Percentiles rank a stretch among this genome's conserved stretches.
These are phyloP conservation scores for Branchipolynoe longqiensis DNA, from an alignment of 2,888 invertebrate species.

Conservation along the genomic window DNA sequence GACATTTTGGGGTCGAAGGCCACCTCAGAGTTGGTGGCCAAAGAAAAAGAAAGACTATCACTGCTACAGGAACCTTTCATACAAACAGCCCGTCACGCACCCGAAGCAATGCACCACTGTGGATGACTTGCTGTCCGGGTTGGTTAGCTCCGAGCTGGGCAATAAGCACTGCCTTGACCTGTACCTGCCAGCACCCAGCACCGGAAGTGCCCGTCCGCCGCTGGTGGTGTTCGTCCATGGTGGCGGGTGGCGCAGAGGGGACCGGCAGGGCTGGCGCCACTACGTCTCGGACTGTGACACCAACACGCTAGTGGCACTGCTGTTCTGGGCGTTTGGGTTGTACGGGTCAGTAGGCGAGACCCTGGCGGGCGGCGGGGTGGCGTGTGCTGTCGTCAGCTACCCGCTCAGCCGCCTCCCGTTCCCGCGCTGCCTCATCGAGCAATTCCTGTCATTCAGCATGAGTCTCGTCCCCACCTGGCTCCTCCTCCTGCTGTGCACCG, in stretches of 20 bases:
- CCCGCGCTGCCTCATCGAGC: slow-evolving; percentile 61
- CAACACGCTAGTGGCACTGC: slow-evolving; percentile 69
- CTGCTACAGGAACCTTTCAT: too few relatives aligned
- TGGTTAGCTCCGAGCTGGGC: too few relatives aligned
- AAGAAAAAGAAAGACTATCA: too few relatives aligned
- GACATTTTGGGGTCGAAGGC: too few relatives aligned
- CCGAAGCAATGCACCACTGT: too few relatives aligned
- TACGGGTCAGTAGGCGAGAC: slow-evolving; percentile 70
- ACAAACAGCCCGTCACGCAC: too few relatives aligned
- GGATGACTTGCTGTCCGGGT: too few relatives aligned
- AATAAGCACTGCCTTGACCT: background rate
- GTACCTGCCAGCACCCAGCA: background rate
- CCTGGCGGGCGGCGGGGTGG: slow-evolving; percentile 68
- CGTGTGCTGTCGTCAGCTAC: slow-evolving; percentile 72
- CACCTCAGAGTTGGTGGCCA: too few relatives aligned
- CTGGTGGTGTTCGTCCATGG: slow-evolving; percentile 73
- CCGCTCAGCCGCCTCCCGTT: slow-evolving; percentile 69
- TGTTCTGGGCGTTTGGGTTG: slow-evolving; percentile 65
- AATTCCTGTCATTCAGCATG: background rate
- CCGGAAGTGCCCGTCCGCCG: slow-evolving; percentile 57
- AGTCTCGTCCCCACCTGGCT: background rate
- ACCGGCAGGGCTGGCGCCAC: slow-evolving; percentile 70
- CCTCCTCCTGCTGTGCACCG: background rate
- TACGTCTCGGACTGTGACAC: slow-evolving; percentile 70
- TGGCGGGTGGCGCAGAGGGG: slow-evolving; percentile 74